phyloP scores from a whole-genome alignment of 1,140 invertebrate species.

The Bombus vancouverensis region DNA sequence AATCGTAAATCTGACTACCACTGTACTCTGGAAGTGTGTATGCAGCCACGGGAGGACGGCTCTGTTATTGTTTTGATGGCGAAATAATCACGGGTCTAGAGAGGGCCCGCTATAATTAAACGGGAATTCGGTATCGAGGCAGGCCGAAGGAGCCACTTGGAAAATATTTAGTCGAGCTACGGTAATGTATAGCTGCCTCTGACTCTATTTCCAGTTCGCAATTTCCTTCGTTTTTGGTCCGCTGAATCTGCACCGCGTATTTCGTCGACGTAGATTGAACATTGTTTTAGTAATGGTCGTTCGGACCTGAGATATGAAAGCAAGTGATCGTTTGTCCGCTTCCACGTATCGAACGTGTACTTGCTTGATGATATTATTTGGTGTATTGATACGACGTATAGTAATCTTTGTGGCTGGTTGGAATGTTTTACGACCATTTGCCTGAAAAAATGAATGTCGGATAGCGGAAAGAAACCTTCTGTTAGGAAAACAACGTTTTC shows the following conservation, averaged over 20 bases:
- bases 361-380: neutral
- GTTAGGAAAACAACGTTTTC: neutral
- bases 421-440: neutral
- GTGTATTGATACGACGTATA: too few species aligned
- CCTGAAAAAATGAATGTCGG: neutral
- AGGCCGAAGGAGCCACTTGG: conserved; percentile 6
- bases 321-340: neutral
- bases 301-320: neutral
- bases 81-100: conserved; percentile 50
- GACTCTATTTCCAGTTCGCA: conserved; percentile 41
- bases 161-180: conserved; percentile 55
- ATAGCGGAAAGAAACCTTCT: neutral
- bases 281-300: neutral
- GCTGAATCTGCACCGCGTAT: neutral
- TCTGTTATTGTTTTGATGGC: conserved; percentile 62
- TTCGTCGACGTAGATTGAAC: neutral
- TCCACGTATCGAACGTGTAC: neutral
- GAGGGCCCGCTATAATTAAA: conserved; percentile 58
- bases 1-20: conserved; percentile 60
- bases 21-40: conserved; percentile 3
- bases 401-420: neutral
- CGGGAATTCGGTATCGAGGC: conserved; percentile 32
- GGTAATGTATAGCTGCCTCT: conserved; percentile 3
- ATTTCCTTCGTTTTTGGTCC: neutral
- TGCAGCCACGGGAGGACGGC: conserved; percentile 10